Evolutionary conservation across 1,140 invertebrate species (phyloP).

Genomic region (Paraescarpia echinospica): DNA sequence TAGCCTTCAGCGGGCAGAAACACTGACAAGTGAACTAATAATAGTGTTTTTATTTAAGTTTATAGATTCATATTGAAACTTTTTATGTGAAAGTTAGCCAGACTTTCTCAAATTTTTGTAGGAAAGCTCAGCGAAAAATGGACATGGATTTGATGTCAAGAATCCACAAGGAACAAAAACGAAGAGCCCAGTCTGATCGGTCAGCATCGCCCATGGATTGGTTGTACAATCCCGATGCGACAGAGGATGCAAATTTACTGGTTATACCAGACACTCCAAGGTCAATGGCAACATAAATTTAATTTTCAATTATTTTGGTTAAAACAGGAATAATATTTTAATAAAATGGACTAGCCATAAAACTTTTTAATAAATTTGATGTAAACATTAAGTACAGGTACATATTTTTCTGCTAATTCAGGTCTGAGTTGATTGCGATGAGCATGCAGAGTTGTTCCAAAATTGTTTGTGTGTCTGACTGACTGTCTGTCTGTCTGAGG

Average conservation of each 20-base stretch:
- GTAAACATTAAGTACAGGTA: too few species aligned
- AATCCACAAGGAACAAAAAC: neutral
- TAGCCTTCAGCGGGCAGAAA: too few species aligned
- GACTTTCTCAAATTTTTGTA: neutral
- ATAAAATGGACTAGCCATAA: neutral
- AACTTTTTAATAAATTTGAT: too few species aligned
- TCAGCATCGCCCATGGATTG: neutral
- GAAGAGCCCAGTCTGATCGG: neutral
- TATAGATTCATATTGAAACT: neutral
- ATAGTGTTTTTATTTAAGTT: neutral
- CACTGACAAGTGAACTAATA: too few species aligned
- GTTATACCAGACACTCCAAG: neutral
- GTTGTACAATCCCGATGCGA: neutral
- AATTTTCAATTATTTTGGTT: neutral
- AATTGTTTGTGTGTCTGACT: too few species aligned
- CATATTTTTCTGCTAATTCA: too few species aligned
- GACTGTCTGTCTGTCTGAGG: too few species aligned
- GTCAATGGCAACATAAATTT: neutral
- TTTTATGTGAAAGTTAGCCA: neutral
- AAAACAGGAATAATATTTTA: neutral
- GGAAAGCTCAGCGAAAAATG: neutral
- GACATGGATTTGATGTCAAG: neutral
- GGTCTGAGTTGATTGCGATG: too few species aligned
- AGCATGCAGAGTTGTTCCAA: too few species aligned
- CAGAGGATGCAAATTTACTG: neutral